Percentiles rank a stretch among this genome's conserved stretches.
These are phyloP conservation scores for Coboldia fuscipes DNA, from an alignment of 1,140 invertebrate genomes.

Conservation along the genomic window DNA sequence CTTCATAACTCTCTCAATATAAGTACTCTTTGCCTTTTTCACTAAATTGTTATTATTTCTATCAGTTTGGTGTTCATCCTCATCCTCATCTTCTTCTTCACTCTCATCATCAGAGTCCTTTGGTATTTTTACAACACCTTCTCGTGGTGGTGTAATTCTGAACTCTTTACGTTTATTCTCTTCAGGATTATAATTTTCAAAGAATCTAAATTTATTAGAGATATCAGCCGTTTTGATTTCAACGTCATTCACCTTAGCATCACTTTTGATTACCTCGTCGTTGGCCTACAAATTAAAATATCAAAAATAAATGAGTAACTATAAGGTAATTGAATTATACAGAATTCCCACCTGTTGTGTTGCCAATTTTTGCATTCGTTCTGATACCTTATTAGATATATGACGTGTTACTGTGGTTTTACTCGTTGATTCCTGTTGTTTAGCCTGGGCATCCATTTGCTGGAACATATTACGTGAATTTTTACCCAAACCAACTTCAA, in stretches of 20 bases:
- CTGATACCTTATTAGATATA: too few species aligned
- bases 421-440: too few species aligned
- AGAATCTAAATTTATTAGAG: constrained; percentile 71
- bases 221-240: constrained; percentile 60
- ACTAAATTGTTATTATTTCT: not conserved
- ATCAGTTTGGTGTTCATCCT: not conserved
- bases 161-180: constrained; percentile 49
- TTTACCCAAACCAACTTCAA: constrained; percentile 69
- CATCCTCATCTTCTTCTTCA: not conserved
- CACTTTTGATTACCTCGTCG: constrained; percentile 49
- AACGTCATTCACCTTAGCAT: constrained; percentile 49
- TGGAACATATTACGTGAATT: constrained; percentile 68
- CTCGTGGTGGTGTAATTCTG: constrained; percentile 66
- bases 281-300: constrained; percentile 25
- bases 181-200: constrained; percentile 64
- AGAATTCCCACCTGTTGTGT: too few species aligned
- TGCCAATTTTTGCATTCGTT: too few species aligned
- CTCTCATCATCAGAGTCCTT: constrained; percentile 3
- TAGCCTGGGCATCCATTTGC: constrained; percentile 51
- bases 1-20: not conserved
- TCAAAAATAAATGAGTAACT: constrained; percentile 4
- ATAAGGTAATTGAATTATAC: too few species aligned
- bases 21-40: not conserved
- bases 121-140: constrained; percentile 37
- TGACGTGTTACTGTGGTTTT: too few species aligned